phyloP scores from a whole-genome alignment of 2,113 vertebrate genomes.

The Gobius niger region DNA sequence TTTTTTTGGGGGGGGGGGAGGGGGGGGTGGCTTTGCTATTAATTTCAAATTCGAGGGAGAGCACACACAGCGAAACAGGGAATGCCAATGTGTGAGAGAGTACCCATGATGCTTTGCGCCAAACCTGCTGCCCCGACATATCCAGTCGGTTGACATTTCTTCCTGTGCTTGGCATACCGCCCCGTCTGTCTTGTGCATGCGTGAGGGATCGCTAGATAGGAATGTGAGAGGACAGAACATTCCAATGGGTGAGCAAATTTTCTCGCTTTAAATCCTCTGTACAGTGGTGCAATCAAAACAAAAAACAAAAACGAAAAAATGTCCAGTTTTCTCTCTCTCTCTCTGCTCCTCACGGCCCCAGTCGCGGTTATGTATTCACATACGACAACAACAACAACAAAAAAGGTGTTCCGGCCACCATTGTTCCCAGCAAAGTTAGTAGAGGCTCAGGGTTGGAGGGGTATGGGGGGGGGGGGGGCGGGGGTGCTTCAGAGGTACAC shows the following conservation, averaged over 20 bases:
- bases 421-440: slow-evolving; percentile 23
- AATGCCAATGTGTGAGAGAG: slow-evolving; percentile 49
- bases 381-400: too few relatives aligned
- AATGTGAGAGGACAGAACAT: slow-evolving; percentile 59
- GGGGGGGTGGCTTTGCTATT: slow-evolving; percentile 14
- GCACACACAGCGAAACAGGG: slow-evolving; percentile 26
- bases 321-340: slow-evolving; percentile 11
- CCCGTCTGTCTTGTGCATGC: slow-evolving; percentile 27
- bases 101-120: slow-evolving; percentile 54
- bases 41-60: slow-evolving; percentile 23
- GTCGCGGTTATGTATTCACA: too few relatives aligned
- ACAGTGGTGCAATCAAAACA: slow-evolving; percentile 41
- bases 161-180: slow-evolving; percentile 34
- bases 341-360: slow-evolving; percentile 22
- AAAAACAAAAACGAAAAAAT: slow-evolving; percentile 7
- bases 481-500: slow-evolving; percentile 49
- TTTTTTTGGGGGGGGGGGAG: neutral
- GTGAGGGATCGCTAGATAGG: slow-evolving; percentile 41
- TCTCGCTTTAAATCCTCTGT: slow-evolving; percentile 41
- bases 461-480: neutral
- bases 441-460: slow-evolving; percentile 36
- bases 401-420: slow-evolving; percentile 4
- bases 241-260: slow-evolving; percentile 44
- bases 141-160: slow-evolving; percentile 60
- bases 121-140: slow-evolving; percentile 54